Conservation (phyloP, 2,888 invertebrate genomes). For the Plebejus anna region DNA sequence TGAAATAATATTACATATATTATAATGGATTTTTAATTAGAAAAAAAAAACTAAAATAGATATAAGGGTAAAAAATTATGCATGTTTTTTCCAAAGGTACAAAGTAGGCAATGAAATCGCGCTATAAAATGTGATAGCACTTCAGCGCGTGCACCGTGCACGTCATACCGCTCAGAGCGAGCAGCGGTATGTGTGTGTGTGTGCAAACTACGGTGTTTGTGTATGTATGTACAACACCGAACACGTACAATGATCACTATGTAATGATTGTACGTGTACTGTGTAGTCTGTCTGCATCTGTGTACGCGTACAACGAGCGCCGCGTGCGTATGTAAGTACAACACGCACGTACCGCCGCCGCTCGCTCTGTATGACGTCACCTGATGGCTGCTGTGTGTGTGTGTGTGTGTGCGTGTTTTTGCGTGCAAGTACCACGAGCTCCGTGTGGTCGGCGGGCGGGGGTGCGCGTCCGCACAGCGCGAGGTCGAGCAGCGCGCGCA, state of each 20-base stretch:
- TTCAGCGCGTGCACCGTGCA: conserved; percentile 64
- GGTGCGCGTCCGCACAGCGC: conserved; percentile 61
- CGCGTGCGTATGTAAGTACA: conserved; percentile 44
- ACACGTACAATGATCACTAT: conserved; percentile 52
- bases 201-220: background rate
- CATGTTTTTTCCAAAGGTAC: no score
- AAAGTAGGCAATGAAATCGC: no score
- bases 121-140: conserved; percentile 42
- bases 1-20: conserved; percentile 36
- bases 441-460: conserved; percentile 58
- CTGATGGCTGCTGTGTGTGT: no score
- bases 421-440: conserved; percentile 56
- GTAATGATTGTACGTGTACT: conserved; percentile 41
- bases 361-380: no score
- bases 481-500: conserved; percentile 55
- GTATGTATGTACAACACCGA: no score
- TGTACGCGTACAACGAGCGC: conserved; percentile 61
- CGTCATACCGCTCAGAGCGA: conserved; percentile 48
- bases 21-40: no score
- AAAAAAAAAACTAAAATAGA: no score
- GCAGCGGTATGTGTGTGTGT: no score
- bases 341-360: no score
- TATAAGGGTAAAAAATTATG: no score
- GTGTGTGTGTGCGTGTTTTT: background rate
- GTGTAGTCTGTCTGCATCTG: conserved; percentile 51